Conservation (phyloP, 35 echinoderm and acorn worm species). For the Diadema setosum region DNA sequence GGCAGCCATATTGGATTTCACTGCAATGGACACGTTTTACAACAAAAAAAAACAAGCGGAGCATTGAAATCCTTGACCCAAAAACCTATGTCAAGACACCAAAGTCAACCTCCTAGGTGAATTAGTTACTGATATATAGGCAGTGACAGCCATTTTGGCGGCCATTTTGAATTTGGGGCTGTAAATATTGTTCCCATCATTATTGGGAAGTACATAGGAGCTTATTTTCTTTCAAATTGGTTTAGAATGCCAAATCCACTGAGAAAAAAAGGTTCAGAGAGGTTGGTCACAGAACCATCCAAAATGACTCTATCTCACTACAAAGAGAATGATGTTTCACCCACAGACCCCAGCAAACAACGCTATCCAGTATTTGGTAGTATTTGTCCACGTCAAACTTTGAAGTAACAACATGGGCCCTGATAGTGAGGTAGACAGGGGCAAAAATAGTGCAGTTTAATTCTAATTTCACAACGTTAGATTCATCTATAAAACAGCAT, state of each 20-base stretch:
- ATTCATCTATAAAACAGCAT: too few relatives aligned
- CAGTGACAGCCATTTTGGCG: background rate
- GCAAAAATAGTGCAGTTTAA: too few relatives aligned
- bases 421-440: background rate
- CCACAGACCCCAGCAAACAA: background rate
- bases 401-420: background rate
- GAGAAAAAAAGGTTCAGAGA: background rate
- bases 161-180: background rate
- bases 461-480: too few relatives aligned
- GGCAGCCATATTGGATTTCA: background rate
- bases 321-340: too few relatives aligned
- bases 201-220: background rate
- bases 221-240: background rate
- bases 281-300: too few relatives aligned
- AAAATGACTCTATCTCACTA: too few relatives aligned
- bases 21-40: background rate
- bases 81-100: too few relatives aligned
- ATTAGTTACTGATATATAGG: background rate
- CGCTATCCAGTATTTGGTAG: background rate
- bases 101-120: too few relatives aligned
- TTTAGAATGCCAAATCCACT: background rate
- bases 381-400: background rate
- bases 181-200: background rate
- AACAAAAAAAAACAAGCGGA: too few relatives aligned
- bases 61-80: too few relatives aligned